These are phyloP conservation scores for Trichoplusia ni DNA, from an alignment of 1,140 invertebrate genomes.

Conservation along the genomic window DNA sequence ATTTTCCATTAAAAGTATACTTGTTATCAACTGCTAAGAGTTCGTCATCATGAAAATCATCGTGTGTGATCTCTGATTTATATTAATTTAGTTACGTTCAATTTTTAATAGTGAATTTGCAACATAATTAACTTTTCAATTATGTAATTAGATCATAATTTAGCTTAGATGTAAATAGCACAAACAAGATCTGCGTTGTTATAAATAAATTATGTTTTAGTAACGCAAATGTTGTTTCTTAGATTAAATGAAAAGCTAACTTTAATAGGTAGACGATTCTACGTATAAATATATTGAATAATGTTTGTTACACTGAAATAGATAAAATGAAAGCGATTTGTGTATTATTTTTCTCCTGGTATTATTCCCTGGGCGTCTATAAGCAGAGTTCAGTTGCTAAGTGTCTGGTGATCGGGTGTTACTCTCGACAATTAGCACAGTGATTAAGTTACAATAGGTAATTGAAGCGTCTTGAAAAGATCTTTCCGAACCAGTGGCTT, in stretches of 20 bases:
- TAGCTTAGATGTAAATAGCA: slow-evolving; percentile 52
- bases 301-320: slow-evolving; percentile 75
- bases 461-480: too few species aligned
- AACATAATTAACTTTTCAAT: slow-evolving; percentile 16
- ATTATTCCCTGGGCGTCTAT: not conserved
- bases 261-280: slow-evolving; percentile 49
- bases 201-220: slow-evolving; percentile 6
- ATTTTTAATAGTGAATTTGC: slow-evolving; percentile 30
- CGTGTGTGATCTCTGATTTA: slow-evolving; percentile 16
- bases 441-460: too few species aligned
- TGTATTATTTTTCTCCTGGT: slow-evolving; percentile 44
- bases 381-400: not conserved
- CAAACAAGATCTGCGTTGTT: slow-evolving; percentile 16
- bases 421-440: too few species aligned
- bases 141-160: slow-evolving; percentile 30
- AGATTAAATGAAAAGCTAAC: slow-evolving; percentile 37
- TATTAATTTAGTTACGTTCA: slow-evolving; percentile 13
- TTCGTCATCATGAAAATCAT: too few species aligned
- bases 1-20: too few species aligned
- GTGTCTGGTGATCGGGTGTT: not conserved
- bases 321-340: slow-evolving; percentile 53
- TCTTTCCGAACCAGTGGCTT: too few species aligned
- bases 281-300: slow-evolving; percentile 49
- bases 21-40: too few species aligned
- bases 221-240: slow-evolving; percentile 19